phyloP scores from a whole-genome alignment of 2,888 invertebrate species.

The Spodoptera littoralis region DNA sequence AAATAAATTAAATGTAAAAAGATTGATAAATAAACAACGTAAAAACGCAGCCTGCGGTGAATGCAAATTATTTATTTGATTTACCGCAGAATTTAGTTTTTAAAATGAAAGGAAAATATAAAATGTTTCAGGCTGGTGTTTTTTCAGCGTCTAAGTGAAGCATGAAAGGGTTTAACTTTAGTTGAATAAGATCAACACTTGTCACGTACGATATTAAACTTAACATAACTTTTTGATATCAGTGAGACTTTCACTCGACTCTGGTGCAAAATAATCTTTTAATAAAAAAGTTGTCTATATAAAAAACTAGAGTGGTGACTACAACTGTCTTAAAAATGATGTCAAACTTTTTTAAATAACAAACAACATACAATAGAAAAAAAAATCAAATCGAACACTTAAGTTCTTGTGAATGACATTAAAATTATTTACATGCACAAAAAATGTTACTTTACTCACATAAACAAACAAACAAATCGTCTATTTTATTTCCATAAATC shows the following conservation, averaged over 20 bases:
- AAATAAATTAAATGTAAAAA: neutral
- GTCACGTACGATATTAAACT: neutral
- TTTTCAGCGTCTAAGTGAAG: conserved; percentile 21
- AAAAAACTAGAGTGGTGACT: no score
- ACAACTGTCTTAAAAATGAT: no score
- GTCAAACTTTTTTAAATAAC: no score
- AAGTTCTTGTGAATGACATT: no score
- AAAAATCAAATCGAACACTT: no score
- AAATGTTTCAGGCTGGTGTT: conserved; percentile 8
- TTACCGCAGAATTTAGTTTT: conserved; percentile 15
- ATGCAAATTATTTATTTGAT: conserved; percentile 24
- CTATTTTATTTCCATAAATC: no score
- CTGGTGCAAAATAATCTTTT: neutral
- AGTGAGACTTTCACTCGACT: neutral
- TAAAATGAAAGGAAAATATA: conserved; percentile 16
- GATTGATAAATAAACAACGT: conserved; percentile 3
- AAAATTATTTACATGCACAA: no score
- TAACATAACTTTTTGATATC: neutral
- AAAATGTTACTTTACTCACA: no score
- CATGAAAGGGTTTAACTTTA: conserved; percentile 6
- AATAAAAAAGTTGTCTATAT: no score
- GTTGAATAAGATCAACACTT: conserved; percentile 20
- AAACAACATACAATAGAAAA: no score
- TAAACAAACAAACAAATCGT: no score
- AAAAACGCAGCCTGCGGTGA: conserved; percentile 1